Evolutionary conservation across 2,113 vertebrate genomes (phyloP).

Genomic region (Upupa epops): DNA sequence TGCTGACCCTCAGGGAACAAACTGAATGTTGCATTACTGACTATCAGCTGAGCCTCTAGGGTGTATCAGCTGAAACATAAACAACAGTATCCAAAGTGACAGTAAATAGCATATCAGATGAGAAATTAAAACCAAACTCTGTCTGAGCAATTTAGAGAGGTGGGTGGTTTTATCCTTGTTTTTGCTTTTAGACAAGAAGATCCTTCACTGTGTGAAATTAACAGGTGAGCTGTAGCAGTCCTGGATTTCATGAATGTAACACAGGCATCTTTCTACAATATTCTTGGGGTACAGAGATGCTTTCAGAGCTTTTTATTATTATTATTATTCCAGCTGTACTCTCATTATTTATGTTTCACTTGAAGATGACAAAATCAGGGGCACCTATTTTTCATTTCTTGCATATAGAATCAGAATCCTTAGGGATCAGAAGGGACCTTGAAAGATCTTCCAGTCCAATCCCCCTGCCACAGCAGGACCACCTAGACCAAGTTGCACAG

Average conservation of each 20-base stretch:
- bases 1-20: neutral
- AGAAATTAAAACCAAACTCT: slow-evolving; percentile 48
- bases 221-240: neutral
- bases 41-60: neutral
- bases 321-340: neutral
- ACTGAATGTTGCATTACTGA: neutral
- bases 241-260: neutral
- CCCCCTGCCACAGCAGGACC: too few relatives aligned
- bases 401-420: too few relatives aligned
- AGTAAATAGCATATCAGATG: neutral
- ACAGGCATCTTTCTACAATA: neutral
- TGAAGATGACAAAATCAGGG: neutral
- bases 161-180: neutral
- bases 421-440: too few relatives aligned
- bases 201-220: neutral
- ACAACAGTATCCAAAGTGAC: neutral
- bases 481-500: too few relatives aligned
- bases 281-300: neutral
- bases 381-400: neutral
- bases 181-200: slow-evolving; percentile 12
- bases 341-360: neutral
- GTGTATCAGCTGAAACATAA: slow-evolving; percentile 16
- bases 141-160: neutral
- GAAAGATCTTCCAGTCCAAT: too few relatives aligned
- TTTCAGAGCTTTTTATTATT: neutral